phyloP scores from a whole-genome alignment of 2,797 vertebrate species.

The Sitta carolinensis region DNA sequence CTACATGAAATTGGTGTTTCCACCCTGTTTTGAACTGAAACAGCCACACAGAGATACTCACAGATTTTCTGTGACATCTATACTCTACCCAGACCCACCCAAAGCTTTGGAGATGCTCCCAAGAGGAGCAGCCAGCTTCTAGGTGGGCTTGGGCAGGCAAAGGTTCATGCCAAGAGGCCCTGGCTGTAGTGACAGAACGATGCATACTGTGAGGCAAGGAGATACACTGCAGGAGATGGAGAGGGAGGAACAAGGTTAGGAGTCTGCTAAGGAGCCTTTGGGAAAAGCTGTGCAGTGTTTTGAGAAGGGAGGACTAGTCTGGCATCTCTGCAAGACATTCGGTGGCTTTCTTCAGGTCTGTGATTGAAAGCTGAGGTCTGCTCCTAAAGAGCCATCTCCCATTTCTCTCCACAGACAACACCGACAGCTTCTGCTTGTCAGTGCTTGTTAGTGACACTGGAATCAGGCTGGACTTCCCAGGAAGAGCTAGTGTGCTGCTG shows the following conservation, averaged over 20 bases:
- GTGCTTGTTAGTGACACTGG: not conserved
- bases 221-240: not conserved
- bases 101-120: not conserved
- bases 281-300: not conserved
- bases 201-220: not conserved
- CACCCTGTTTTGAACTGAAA: no score
- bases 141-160: not conserved
- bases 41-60: not conserved
- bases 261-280: not conserved
- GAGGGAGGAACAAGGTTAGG: not conserved
- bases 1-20: no score
- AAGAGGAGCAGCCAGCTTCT: not conserved
- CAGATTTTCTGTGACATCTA: not conserved
- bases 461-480: not conserved
- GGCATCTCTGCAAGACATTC: not conserved
- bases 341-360: not conserved
- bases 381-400: not conserved
- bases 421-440: not conserved
- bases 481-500: not conserved
- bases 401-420: not conserved
- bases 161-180: not conserved
- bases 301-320: not conserved
- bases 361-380: not conserved
- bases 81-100: not conserved
- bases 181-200: not conserved